These are phyloP conservation scores for Centropyge bicolor DNA, from an alignment of 2,797 vertebrate genomes.

Conservation along the genomic window DNA sequence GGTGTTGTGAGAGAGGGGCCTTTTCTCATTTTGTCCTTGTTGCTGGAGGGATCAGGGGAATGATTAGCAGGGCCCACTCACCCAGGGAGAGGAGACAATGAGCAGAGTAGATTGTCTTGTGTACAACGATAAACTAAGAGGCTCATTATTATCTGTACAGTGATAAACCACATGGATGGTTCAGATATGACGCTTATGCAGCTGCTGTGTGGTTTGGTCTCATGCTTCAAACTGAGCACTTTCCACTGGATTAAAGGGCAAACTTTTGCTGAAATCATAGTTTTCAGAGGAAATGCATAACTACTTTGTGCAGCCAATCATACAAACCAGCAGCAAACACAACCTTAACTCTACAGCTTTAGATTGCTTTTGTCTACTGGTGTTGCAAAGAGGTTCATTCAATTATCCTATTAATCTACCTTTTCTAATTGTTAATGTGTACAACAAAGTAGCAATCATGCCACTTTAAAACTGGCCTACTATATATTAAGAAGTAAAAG, in stretches of 20 bases:
- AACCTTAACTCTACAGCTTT: not conserved
- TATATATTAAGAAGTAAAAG: not conserved
- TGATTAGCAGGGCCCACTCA: conserved; percentile 61
- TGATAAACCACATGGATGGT: conserved; percentile 76
- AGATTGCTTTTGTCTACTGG: not conserved
- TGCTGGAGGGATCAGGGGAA: conserved; percentile 53
- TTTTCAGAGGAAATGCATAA: conserved; percentile 19
- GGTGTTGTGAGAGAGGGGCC: conserved; percentile 49
- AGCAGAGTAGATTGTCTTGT: conserved; percentile 70
- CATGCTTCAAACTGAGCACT: conserved; percentile 34
- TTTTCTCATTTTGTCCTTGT: conserved; percentile 62
- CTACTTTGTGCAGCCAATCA: not conserved
- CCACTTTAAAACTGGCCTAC: not conserved
- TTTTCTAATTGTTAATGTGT: not conserved
- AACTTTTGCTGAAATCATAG: conserved; percentile 39
- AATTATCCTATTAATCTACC: not conserved
- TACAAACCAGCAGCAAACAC: not conserved
- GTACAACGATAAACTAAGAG: conserved; percentile 74
- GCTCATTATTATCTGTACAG: conserved; percentile 77
- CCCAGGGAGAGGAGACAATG: conserved; percentile 67
- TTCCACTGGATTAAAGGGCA: conserved; percentile 43
- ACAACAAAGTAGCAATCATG: not conserved
- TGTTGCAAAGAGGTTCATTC: not conserved
- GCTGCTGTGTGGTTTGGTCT: conserved; percentile 52
- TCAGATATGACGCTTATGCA: conserved; percentile 64